Base-by-base conservation (phyloP, 2,797 vertebrate species). In the Tinamus major region DNA sequence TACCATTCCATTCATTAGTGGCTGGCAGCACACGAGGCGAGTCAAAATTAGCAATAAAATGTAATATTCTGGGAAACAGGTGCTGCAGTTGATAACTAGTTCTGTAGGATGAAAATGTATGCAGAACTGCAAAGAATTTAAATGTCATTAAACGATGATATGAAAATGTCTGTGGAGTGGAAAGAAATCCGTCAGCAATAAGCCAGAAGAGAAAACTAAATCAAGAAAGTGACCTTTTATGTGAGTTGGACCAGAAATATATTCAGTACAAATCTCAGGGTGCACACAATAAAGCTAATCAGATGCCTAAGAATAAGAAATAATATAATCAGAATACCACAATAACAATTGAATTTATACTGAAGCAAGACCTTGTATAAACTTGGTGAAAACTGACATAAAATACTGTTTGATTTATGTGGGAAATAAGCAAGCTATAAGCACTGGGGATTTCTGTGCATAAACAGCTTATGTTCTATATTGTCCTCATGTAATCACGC, bases 31-130 rank as follows among this genome's bases (percentile, higher is more conserved):
- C 41, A 86, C 6, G 10, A 77, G 23, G 26, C 42, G 72, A 81
- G 41, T 58, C 49, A 91, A 89, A 95, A 69, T 85, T 75, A 89
- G 65, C 71, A 75, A 44, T 51, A 46, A 92, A 81, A 48, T 61
- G 29, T 71, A 78, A 84, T 79, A 77, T 67, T 92, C 42, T 61
- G 88, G 48, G 77, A 87, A 95, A 78, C 62, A 59, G 78, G 68
- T 95, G 85, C 76, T 92, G 59, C 61, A 33, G 69, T 71, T 86
- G 79, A 56, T 92, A 93, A 78, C 11, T 79, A 69, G 29, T 39
- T 77, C 29, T 76, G 27, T 24, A 71, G 65, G 42, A 85, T 90
- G 61, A 84, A 91, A 79, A 72, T 6, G 4, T 44, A 41, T 39
- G 35, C 69, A 21, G 61, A 87, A 69, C 13, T n/a, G 21, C 18